Evolutionary conservation across 1,140 invertebrate genomes (phyloP).

Genomic region (Megalopta genalis): DNA sequence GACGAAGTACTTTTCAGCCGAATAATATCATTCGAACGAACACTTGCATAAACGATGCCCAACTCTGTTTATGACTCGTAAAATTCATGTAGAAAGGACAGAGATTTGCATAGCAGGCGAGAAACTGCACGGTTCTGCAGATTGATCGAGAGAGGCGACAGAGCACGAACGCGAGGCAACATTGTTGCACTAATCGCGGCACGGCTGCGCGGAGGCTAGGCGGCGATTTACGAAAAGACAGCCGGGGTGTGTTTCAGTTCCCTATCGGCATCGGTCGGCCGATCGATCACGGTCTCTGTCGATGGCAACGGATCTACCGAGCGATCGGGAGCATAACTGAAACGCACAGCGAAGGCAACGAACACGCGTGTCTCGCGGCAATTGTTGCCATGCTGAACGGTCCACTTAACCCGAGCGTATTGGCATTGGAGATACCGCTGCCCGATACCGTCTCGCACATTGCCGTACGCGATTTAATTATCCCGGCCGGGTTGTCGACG

Average conservation of each 20-base stretch:
- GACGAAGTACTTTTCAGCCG: too few relatives aligned
- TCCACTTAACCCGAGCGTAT: constrained; percentile 51
- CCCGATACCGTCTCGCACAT: constrained; percentile 56
- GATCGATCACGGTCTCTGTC: constrained; percentile 28
- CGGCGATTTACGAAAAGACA: neutral
- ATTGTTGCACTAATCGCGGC: neutral
- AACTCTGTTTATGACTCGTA: too few relatives aligned
- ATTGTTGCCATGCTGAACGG: constrained; percentile 52
- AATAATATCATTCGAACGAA: too few relatives aligned
- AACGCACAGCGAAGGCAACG: constrained; percentile 20
- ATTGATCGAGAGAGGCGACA: neutral
- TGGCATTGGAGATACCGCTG: constrained; percentile 46
- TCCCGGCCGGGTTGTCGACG: constrained; percentile 43
- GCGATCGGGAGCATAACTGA: constrained; percentile 38
- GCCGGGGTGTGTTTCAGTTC: neutral
- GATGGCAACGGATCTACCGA: constrained; percentile 26
- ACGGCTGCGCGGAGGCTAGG: neutral
- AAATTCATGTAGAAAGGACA: neutral
- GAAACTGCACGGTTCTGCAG: neutral
- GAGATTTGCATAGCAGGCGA: neutral
- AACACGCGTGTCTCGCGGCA: constrained; percentile 41
- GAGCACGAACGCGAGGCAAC: neutral
- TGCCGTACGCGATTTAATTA: constrained; percentile 61
- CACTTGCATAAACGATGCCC: too few relatives aligned
- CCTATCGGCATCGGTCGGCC: constrained; percentile 1